Percentiles rank a stretch among this genome's conserved stretches.
Evolutionary conservation across 2,797 vertebrate genomes (phyloP).

Genomic region (Ctenopoma kingsleyae): DNA sequence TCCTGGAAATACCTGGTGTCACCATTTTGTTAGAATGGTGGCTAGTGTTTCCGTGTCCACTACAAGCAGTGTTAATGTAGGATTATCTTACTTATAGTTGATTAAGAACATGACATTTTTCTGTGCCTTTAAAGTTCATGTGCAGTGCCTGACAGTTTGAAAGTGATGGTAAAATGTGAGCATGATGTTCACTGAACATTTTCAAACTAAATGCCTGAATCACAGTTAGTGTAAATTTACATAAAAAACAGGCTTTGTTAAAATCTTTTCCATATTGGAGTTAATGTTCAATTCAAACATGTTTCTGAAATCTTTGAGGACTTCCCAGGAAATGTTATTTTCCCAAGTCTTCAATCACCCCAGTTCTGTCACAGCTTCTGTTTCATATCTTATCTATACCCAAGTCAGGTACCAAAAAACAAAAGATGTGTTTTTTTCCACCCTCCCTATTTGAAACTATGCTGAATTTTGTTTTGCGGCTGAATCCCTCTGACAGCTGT

Average conservation of each 20-base stretch:
- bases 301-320: slow-evolving; percentile 58
- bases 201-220: neutral
- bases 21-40: neutral
- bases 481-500: slow-evolving; percentile 79
- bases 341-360: slow-evolving; percentile 78
- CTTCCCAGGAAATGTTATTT: slow-evolving; percentile 68
- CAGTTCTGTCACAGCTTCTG: slow-evolving; percentile 78
- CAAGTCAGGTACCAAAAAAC: slow-evolving; percentile 73
- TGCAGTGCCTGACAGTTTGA: neutral
- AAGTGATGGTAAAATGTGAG: neutral
- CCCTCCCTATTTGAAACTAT: slow-evolving; percentile 53
- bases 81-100: neutral
- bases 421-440: slow-evolving; percentile 50
- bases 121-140: neutral
- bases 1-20: neutral
- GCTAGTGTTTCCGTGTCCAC: no score
- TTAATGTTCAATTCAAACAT: slow-evolving; percentile 48
- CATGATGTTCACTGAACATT: neutral
- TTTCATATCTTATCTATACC: slow-evolving; percentile 65
- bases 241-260: slow-evolving; percentile 25
- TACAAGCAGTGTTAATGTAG: no score
- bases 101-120: neutral
- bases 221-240: slow-evolving; percentile 9
- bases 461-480: slow-evolving; percentile 70
- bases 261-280: slow-evolving; percentile 27